Percentiles rank a stretch among this genome's conserved stretches.
Evolutionary conservation across 2,888 invertebrate species (phyloP).

Genomic region (Diaprepes abbreviatus): DNA sequence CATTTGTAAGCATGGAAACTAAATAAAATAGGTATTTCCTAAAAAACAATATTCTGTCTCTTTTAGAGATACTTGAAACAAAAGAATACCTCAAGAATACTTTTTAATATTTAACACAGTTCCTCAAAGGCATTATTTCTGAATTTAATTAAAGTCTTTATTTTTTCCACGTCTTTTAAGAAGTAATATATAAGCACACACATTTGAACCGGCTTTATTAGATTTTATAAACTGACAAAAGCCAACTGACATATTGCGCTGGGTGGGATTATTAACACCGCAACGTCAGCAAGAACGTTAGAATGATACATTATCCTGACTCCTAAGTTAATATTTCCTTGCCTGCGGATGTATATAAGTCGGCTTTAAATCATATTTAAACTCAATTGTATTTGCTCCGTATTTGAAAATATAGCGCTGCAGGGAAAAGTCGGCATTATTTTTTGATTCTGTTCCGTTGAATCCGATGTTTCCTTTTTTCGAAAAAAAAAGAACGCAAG

Average conservation of each 20-base stretch:
- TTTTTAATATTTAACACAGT: no score
- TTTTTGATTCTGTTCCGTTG: conserved; percentile 7
- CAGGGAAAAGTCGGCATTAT: conserved; percentile 20
- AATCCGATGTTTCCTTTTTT: background rate
- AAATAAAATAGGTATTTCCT: no score
- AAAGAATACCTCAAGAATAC: no score
- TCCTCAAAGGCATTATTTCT: background rate
- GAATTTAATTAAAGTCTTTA: background rate
- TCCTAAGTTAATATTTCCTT: conserved; percentile 40
- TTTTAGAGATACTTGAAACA: no score
- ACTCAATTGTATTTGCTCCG: conserved; percentile 62
- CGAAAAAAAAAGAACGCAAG: no score
- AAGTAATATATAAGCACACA: background rate
- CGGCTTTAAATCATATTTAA: conserved; percentile 65
- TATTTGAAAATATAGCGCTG: conserved; percentile 38
- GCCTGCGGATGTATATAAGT: conserved; percentile 58
- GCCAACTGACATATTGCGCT: conserved; percentile 36
- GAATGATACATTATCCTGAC: conserved; percentile 39
- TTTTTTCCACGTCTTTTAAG: background rate
- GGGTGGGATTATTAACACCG: conserved; percentile 37
- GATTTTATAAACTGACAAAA: conserved; percentile 38
- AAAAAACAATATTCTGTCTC: no score
- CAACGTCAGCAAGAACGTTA: conserved; percentile 41
- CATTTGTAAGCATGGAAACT: no score
- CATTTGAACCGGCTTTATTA: conserved; percentile 23